These are phyloP conservation scores for Podarcis raffonei DNA, from an alignment of 2,113 vertebrate genomes.

Conservation along the genomic window DNA sequence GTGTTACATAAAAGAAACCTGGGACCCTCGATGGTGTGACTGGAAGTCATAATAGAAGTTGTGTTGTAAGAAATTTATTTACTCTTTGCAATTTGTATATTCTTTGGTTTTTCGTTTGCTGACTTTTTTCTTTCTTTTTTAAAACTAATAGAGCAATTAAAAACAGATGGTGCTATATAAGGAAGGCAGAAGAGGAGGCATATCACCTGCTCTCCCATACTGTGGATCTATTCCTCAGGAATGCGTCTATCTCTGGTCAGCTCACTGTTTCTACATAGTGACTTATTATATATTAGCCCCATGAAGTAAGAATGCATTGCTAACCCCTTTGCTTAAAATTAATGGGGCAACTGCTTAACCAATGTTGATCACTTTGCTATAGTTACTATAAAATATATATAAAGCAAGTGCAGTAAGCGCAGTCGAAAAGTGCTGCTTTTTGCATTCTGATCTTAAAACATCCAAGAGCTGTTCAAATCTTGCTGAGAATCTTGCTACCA, in stretches of 20 bases:
- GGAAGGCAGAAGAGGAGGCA: neutral
- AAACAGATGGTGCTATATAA: neutral
- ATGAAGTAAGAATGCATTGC: neutral
- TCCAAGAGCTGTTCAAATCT: neutral
- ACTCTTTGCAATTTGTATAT: too few relatives aligned
- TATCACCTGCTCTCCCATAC: neutral
- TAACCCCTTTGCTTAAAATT: conserved; percentile 4
- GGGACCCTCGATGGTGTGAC: too few relatives aligned
- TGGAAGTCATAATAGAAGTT: too few relatives aligned
- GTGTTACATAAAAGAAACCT: too few relatives aligned
- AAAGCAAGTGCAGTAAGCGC: neutral
- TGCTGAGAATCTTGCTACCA: neutral
- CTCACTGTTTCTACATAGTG: neutral
- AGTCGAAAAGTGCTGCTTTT: too few relatives aligned
- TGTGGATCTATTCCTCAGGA: neutral
- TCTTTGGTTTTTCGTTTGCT: too few relatives aligned
- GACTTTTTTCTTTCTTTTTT: too few relatives aligned
- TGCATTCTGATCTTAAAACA: neutral
- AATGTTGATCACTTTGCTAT: neutral
- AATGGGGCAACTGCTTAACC: neutral
- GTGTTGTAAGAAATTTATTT: too few relatives aligned
- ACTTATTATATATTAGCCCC: neutral
- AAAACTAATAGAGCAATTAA: neutral
- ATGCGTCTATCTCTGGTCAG: neutral
- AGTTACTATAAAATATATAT: neutral